Percentiles rank a stretch among this genome's conserved stretches.
Conservation (phyloP, 2,113 vertebrate genomes). For the Perccottus glenii region DNA sequence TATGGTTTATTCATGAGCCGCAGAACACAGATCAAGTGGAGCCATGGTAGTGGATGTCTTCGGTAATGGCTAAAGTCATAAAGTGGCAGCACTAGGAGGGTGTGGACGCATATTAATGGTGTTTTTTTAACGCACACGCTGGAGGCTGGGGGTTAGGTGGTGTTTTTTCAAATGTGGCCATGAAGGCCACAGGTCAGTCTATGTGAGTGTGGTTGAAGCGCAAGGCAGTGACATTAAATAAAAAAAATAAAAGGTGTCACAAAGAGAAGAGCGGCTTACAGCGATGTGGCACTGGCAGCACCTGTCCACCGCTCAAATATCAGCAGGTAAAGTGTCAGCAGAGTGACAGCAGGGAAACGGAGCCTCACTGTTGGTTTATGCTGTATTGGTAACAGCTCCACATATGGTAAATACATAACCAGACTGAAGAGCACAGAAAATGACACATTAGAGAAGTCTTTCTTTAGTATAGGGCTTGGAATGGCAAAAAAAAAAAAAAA, state of each 20-base stretch:
- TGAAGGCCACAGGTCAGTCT: not conserved
- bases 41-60: not conserved
- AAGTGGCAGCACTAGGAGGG: not conserved
- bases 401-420: too few relatives aligned
- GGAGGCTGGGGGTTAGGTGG: not conserved
- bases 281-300: not conserved
- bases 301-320: not conserved
- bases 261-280: not conserved
- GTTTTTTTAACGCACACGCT: not conserved
- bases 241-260: not conserved
- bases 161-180: not conserved
- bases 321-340: not conserved
- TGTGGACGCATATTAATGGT: not conserved
- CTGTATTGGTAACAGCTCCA: too few relatives aligned
- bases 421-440: too few relatives aligned
- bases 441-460: too few relatives aligned
- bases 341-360: not conserved
- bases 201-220: not conserved
- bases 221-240: not conserved
- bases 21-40: not conserved
- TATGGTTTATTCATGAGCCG: constrained; percentile 9
- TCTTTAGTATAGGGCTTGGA: too few relatives aligned
- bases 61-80: not conserved
- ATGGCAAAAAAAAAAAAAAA: too few relatives aligned
- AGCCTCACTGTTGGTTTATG: not conserved